Evolutionary conservation across 2,797 vertebrate species (phyloP).

Genomic region (Huso huso): DNA sequence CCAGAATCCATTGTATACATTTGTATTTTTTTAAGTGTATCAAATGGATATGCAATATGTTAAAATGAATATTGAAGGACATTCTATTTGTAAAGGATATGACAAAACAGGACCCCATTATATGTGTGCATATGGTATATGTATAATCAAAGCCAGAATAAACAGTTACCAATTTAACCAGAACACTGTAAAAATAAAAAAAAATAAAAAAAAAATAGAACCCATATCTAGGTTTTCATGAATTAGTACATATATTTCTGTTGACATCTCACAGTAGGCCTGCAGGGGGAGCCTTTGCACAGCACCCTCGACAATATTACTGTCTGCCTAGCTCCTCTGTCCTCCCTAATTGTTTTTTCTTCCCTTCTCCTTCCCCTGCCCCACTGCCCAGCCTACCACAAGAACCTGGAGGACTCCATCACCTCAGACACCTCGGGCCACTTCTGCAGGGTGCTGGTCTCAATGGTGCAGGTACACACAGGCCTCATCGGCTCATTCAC

Average conservation of each 20-base stretch:
- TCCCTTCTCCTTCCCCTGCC: constrained; percentile 16
- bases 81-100: too few species aligned
- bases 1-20: too few species aligned
- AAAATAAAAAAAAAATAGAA: not conserved
- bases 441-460: constrained; percentile 85
- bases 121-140: too few species aligned
- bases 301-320: not conserved
- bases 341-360: not conserved
- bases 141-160: too few species aligned
- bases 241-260: not conserved
- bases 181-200: too few species aligned
- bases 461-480: constrained; percentile 74
- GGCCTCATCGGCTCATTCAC: too few species aligned
- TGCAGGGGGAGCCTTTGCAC: constrained; percentile 8
- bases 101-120: too few species aligned
- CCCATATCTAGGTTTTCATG: not conserved
- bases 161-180: too few species aligned
- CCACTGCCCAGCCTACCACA: constrained; percentile 68
- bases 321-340: not conserved
- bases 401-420: constrained; percentile 76
- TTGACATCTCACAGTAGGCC: constrained; percentile 4
- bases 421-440: constrained; percentile 86
- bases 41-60: too few species aligned
- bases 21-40: too few species aligned
- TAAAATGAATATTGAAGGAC: too few species aligned